A percentile compares a stretch with the other conserved stretches of the same genome.
Conservation (phyloP, 23 tunicate species). For the Phallusia fumigata region DNA sequence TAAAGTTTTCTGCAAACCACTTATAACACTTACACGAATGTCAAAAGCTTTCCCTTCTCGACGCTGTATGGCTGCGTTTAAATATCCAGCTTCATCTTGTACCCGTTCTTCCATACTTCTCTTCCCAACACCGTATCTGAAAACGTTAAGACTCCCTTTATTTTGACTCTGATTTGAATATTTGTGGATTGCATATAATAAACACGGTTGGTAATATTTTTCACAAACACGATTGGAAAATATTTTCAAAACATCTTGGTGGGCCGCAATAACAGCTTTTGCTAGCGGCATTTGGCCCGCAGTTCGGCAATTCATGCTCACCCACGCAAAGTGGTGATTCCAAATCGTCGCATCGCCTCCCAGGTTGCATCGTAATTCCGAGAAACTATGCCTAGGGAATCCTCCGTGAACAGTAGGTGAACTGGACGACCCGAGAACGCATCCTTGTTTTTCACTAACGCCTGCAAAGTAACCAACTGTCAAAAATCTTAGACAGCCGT, state of each 20-base stretch:
- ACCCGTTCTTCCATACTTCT: neutral
- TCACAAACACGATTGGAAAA: too few relatives aligned
- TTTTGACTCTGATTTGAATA: too few relatives aligned
- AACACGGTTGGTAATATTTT: too few relatives aligned
- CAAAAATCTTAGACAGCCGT: too few relatives aligned
- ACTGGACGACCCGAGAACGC: neutral
- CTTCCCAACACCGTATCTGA: neutral
- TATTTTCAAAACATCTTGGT: neutral
- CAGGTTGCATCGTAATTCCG: neutral
- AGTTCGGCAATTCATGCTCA: too few relatives aligned
- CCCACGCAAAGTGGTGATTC: slow-evolving; percentile 1
- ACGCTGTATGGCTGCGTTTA: neutral
- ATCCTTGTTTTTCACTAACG: neutral
- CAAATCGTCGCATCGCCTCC: neutral
- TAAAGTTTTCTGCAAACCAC: too few relatives aligned
- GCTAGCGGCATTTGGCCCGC: too few relatives aligned
- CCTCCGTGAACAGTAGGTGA: neutral
- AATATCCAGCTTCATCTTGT: neutral
- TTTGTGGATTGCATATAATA: too few relatives aligned
- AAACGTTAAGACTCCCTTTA: neutral
- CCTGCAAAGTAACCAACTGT: neutral
- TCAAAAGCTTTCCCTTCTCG: neutral
- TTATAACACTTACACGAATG: neutral
- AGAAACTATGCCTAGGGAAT: neutral
- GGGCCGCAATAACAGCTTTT: too few relatives aligned